Conservation (phyloP, 2,888 invertebrate species). For the Sinohyriopsis cumingii region DNA sequence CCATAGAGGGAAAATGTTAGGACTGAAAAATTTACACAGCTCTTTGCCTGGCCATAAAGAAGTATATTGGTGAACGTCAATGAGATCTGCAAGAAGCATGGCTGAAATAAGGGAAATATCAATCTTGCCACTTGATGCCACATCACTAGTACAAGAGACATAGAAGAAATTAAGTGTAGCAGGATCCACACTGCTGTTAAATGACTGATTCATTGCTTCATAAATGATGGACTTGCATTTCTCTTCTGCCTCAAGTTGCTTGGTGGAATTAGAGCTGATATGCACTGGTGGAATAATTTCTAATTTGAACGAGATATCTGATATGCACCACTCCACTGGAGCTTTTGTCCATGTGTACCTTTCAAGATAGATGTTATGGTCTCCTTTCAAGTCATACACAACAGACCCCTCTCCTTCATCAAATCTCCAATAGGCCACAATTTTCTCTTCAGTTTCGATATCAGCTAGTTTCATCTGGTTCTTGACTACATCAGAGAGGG, state of each 20-base stretch:
- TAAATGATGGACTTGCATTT: constrained; percentile 19
- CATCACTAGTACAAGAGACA: constrained; percentile 41
- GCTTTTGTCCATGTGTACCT: constrained; percentile 14
- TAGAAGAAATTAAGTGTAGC: constrained; percentile 25
- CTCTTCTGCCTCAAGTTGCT: constrained; percentile 13
- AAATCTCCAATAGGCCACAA: constrained; percentile 37
- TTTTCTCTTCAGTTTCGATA: background rate
- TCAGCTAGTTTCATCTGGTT: constrained; percentile 5
- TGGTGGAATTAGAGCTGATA: constrained; percentile 9
- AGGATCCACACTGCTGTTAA: constrained; percentile 5
- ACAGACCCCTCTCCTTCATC: constrained; percentile 34
- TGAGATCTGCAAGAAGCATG: constrained; percentile 28
- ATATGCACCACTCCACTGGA: constrained; percentile 25
- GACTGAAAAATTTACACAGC: constrained; percentile 23
- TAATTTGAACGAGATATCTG: constrained; percentile 12
- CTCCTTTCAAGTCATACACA: constrained; percentile 13
- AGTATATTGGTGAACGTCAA: constrained; percentile 2
- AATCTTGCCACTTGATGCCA: constrained; percentile 21
- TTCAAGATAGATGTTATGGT: constrained; percentile 21
- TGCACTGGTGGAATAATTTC: constrained; percentile 15
- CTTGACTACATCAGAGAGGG: constrained; percentile 17
- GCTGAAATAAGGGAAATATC: constrained; percentile 19
- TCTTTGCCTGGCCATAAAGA: constrained; percentile 32
- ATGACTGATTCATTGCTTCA: constrained; percentile 3
- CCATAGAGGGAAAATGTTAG: constrained; percentile 20